Base-by-base conservation (phyloP, 2,888 invertebrate genomes). In the Eupithecia vulgata region DNA sequence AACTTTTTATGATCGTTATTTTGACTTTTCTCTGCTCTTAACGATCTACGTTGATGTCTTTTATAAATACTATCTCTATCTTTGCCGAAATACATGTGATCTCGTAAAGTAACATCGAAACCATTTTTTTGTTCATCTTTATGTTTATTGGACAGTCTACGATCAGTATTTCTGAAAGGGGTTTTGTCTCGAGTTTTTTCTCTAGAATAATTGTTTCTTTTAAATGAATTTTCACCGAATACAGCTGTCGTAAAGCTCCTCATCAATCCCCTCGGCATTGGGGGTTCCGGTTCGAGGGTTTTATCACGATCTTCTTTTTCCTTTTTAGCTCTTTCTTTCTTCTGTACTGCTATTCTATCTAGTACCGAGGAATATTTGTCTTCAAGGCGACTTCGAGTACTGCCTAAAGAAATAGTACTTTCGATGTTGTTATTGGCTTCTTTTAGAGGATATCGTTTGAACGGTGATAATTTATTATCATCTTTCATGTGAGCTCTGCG, bases 331-430 rank as follows among this genome's bases (percentile, higher is more conserved):
- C 91, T 91, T 80, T 95, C 94, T 77, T 95, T 95, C 84, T 95
- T 95, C 81, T 95, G 93, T 67, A 89, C 88, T 37, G 97, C 96
- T 80, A 96, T 96, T 84, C 95, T 95, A 84, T 97, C 97, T 82
- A 97, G 91, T 34, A 97, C 96, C 25, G 96, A 95, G 1, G 97
- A 96, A 90, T 97, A 97, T 89, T 97, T 97, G 86, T 97, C 97
- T 91, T 97, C 97, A 82, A 97, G 91, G 25, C 97, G 96, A 76
- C 95, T 96, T 69, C 97, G 95, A 37, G 97, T 96, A 75, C 92
- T 92, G 65, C 95, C 95, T 87, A 95, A 86, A 80, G 85, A 82
- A 81, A 91, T 85, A 17, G 88, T 85, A 76, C 80, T 87, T 76
- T 94, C 93, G 78, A 93, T 88, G 82, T 92, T 92, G 84, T 92